Evolutionary conservation across 2,888 invertebrate species (phyloP).

Genomic region (Formica aserva): DNA sequence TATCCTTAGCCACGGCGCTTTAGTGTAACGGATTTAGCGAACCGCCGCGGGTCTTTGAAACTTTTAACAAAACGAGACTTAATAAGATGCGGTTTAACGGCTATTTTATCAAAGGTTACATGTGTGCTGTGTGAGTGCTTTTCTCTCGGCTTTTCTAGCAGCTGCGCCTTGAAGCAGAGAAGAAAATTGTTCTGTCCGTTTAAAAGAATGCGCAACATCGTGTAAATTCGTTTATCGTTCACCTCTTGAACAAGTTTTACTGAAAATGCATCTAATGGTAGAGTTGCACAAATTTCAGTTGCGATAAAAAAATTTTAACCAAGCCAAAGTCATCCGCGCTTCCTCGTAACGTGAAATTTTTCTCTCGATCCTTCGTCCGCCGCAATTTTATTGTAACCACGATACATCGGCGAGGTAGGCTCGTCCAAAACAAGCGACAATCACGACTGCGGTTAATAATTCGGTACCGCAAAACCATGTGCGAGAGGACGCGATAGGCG

Average conservation of each 20-base stretch:
- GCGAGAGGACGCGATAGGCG: constrained; percentile 59
- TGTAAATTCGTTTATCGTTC: background rate
- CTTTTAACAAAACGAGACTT: constrained; percentile 46
- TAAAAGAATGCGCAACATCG: background rate
- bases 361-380: constrained; percentile 7
- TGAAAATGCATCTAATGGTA: background rate
- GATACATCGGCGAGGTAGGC: constrained; percentile 67
- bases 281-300: background rate
- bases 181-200: background rate
- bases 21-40: constrained; percentile 50
- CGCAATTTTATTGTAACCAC: constrained; percentile 65
- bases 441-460: constrained; percentile 82
- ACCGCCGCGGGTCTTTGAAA: constrained; percentile 35
- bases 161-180: background rate
- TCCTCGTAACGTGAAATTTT: constrained; percentile 31
- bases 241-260: background rate
- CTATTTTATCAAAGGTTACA: constrained; percentile 40
- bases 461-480: constrained; percentile 74
- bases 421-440: constrained; percentile 79
- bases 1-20: constrained; percentile 21
- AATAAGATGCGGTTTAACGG: constrained; percentile 43
- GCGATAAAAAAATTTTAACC: background rate
- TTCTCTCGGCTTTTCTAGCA: background rate
- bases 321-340: background rate
- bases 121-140: constrained; percentile 7